phyloP scores from a whole-genome alignment of 2,113 vertebrate species.

The Hippocampus comes region DNA sequence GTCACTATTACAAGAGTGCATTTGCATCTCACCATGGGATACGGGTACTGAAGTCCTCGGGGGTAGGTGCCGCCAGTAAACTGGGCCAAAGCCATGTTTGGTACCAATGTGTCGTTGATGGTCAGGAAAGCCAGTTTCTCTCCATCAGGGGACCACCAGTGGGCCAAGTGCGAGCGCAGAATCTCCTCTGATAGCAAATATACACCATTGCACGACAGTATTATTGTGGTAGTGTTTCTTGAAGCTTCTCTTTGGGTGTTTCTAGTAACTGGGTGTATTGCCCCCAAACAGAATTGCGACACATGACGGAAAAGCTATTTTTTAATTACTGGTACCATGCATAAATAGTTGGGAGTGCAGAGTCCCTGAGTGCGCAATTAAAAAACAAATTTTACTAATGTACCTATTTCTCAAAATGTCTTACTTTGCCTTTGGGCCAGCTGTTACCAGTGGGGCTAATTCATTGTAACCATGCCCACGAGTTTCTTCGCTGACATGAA shows the following conservation, averaged over 20 bases:
- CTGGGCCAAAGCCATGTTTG: slow-evolving; percentile 83
- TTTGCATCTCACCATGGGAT: slow-evolving; percentile 81
- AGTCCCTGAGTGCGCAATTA: no score
- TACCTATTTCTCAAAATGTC: no score
- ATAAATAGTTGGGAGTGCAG: no score
- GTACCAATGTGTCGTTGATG: slow-evolving; percentile 85
- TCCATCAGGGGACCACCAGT: slow-evolving; percentile 95
- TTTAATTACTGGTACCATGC: background rate
- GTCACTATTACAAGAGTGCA: background rate
- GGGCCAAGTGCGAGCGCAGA: slow-evolving; percentile 81
- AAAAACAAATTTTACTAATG: no score
- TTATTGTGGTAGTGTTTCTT: background rate
- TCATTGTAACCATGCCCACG: no score
- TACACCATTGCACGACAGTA: background rate
- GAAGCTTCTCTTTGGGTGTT: background rate
- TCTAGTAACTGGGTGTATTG: background rate
- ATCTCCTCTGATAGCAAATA: slow-evolving; percentile 79
- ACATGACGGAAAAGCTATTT: background rate
- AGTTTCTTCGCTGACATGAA: no score
- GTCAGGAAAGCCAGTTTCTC: slow-evolving; percentile 86
- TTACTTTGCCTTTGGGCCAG: no score
- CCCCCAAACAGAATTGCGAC: background rate
- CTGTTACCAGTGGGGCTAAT: no score
- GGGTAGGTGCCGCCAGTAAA: slow-evolving; percentile 87
- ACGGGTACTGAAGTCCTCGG: slow-evolving; percentile 82